Evolutionary conservation across 2,797 vertebrate species (phyloP), one percentile per base, ranked within the genome.

Genomic region (Tauraco hartlaubi): DNA sequence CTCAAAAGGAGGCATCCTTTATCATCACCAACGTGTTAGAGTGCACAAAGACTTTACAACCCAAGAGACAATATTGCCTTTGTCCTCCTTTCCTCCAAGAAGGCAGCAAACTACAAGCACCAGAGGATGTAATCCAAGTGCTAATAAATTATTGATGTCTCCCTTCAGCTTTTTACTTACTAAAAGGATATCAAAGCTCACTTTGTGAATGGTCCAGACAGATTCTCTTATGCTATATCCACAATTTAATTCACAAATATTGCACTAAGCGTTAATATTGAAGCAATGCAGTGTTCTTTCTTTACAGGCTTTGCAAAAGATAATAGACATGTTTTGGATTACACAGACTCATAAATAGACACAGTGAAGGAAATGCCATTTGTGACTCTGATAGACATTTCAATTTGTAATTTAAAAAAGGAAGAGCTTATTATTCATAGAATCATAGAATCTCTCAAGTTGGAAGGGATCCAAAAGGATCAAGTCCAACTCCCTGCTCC

Each of bases 91-190:
- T 95, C 72, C 76, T 95, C 64, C 67, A 61, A 75, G 88, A 84
- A 93, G 88, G 91, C 89, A 87, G 80, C 64, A 91, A 80, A 80
- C 76, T 91, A 88, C 82, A 94, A 92, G 91, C 85, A 82, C 74
- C 33, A 35, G 75, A 91, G 93, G 64, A 85, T 95, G 83, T 94
- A 93, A 96, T 95, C 93, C 96, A 94, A 96, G 79, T 87, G 73
- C 95, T 97, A 43, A 94, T 97, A 86, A 92, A 97, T 96, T 92
- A 97, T 97, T 96, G 67, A 96, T 88, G 35, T 58, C 85, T 90
- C 73, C 83, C 75, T 96, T 95, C 89, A 86, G 94, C 96, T 96
- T 95, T 96, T 95, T 74, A 96, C 93, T 94, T 94, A 84, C 89
- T 94, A 93, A 97, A 95, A 96, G 79, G 75, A 91, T 95, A 96